These are phyloP conservation scores for Drosophila rufa DNA, from an alignment of 1,140 invertebrate genomes.

Conservation along the genomic window DNA sequence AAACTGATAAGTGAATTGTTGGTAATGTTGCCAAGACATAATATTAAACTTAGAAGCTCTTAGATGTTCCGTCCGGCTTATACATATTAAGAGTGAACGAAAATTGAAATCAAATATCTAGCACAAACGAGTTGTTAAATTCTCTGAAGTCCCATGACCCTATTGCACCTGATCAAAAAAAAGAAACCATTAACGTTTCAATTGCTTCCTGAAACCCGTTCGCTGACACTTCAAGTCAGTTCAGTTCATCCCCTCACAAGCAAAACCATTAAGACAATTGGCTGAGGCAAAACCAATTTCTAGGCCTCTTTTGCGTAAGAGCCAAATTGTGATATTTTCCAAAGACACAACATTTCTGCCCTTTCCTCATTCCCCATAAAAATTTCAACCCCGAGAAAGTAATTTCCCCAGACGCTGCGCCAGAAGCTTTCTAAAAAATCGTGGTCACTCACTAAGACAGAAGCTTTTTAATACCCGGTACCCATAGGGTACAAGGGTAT, in stretches of 20 bases:
- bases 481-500: no score
- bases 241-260: slow-evolving; percentile 56
- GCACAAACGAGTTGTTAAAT: slow-evolving; percentile 3
- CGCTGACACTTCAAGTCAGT: slow-evolving; percentile 54
- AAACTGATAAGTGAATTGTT: background rate
- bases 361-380: slow-evolving; percentile 25
- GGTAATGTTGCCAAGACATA: background rate
- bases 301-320: slow-evolving; percentile 82
- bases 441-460: no score
- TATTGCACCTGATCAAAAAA: slow-evolving; percentile 28
- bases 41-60: background rate
- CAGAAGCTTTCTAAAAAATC: slow-evolving; percentile 57
- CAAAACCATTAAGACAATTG: slow-evolving; percentile 78
- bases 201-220: slow-evolving; percentile 31
- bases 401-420: slow-evolving; percentile 77
- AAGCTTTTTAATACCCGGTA: no score
- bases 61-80: background rate
- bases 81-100: background rate
- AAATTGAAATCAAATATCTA: slow-evolving; percentile 32
- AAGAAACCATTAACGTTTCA: slow-evolving; percentile 31
- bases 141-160: slow-evolving; percentile 10
- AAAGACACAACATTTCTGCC: slow-evolving; percentile 55
- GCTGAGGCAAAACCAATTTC: slow-evolving; percentile 78
- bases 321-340: slow-evolving; percentile 81
- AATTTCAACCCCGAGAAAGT: slow-evolving; percentile 54